Base-by-base conservation (phyloP, 1,140 invertebrate species). In the Drosophila neocordata region DNA sequence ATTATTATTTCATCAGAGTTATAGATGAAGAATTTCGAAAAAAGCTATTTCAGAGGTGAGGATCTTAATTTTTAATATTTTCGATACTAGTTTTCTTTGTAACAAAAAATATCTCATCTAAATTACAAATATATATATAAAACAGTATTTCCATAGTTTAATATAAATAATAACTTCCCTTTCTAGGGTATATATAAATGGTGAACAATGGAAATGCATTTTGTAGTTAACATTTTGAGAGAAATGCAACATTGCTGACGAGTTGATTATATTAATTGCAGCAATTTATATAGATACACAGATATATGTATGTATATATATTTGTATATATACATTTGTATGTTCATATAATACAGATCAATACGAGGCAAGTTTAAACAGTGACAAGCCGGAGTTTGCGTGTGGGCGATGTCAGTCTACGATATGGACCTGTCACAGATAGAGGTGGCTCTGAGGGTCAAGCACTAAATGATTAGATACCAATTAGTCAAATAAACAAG, bases 371-470 rank as follows among this genome's bases (percentile, higher is more conserved):
- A 77, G 52, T 56, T 64, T 20, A 56, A 68, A 13, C 13, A 51
- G 18, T 66, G 15, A 51, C 48, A 70, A 24, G 13, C 63, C 24
- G 13, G 7, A 60, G 56, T 57, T 85, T 34, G 82, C 81, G 78
- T 85, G 82, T 88, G 83, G 83, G 83, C 82, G 81, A 64, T 69
- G 73, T 58, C 71, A 75, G 35, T 24, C 24, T 51, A 65, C 37
- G 22, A 6, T 76, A 37, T 74, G 51, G 15, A 58, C 53, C 37
- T 48, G 18, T 48, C 41, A 48, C 44, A 60, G 53, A 27, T 44
- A 69, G 58, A 81, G 74, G 82, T 77, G 82, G 62, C 82, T 55
- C 6, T 52, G 83, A 77, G 78, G 83, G 82, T 88, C 83, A 88
- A 67, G 48, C 59, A 58, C 62, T 44, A 35, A 68, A 38, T 64